phyloP scores from a whole-genome alignment of 2,888 invertebrate species.

The Bombylius discolor region DNA sequence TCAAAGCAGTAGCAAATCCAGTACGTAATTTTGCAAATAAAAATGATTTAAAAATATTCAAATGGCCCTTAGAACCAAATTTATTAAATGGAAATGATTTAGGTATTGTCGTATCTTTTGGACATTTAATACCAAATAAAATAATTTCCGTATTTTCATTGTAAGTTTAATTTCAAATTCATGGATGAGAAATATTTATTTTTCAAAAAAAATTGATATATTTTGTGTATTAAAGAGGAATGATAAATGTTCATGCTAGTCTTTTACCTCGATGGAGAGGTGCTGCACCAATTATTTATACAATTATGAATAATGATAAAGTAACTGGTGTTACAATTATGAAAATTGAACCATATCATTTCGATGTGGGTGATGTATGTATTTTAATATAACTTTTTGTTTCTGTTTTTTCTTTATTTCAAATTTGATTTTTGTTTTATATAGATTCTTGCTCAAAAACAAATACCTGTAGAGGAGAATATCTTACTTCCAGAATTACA shows the following conservation, averaged over 20 bases:
- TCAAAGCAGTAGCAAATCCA: conserved; percentile 45
- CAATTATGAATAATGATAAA: conserved; percentile 68
- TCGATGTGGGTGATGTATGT: conserved; percentile 59
- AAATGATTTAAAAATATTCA: conserved; percentile 43
- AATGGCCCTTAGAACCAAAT: conserved; percentile 50
- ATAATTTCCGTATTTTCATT: conserved; percentile 66
- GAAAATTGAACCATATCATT: conserved; percentile 67
- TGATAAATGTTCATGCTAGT: conserved; percentile 89
- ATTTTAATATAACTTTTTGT: neutral
- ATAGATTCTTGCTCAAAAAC: conserved; percentile 40
- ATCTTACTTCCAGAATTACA: conserved; percentile 54
- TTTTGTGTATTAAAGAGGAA: conserved; percentile 47
- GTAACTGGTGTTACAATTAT: conserved; percentile 77
- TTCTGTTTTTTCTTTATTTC: neutral
- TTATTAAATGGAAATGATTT: conserved; percentile 50
- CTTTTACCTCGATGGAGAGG: conserved; percentile 86
- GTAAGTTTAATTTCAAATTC: conserved; percentile 43
- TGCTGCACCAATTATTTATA: conserved; percentile 79
- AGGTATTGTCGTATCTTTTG: conserved; percentile 88
- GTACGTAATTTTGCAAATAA: conserved; percentile 53
- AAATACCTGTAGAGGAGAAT: conserved; percentile 42
- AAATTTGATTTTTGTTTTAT: conserved; percentile 13
- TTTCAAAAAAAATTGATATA: no score
- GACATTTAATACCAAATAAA: conserved; percentile 68
- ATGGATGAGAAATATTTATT: no score